Evolutionary conservation across 2,797 vertebrate genomes (phyloP).

Genomic region (Pangasius larnaudii): DNA sequence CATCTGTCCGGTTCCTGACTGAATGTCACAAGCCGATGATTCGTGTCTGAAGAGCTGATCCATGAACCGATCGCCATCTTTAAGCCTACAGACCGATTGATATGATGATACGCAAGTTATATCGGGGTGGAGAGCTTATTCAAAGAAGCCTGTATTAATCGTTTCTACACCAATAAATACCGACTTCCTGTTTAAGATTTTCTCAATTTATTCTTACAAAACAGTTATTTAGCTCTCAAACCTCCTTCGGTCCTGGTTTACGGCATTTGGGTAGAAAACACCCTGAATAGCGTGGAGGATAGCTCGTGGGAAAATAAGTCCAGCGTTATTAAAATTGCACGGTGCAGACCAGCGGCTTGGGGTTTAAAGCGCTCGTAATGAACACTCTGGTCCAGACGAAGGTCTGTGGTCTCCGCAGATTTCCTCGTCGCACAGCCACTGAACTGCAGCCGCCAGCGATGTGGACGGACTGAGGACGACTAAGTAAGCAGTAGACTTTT

Average conservation of each 20-base stretch:
- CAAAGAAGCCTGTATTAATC: not conserved
- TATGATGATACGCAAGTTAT: not conserved
- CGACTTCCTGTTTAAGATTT: not conserved
- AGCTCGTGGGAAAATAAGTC: constrained; percentile 35
- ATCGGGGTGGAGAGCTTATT: not conserved
- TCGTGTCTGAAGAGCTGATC: not conserved
- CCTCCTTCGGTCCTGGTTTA: not conserved
- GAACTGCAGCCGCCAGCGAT: not conserved
- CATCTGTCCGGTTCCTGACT: constrained; percentile 7
- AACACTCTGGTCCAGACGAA: constrained; percentile 26
- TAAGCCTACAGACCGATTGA: not conserved
- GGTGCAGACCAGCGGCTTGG: constrained; percentile 39
- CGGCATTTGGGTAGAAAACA: not conserved
- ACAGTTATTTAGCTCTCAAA: not conserved
- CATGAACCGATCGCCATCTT: not conserved
- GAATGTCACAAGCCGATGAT: not conserved
- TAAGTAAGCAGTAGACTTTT: not conserved
- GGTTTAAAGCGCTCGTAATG: constrained; percentile 39
- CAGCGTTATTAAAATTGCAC: constrained; percentile 45
- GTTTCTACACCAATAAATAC: not conserved
- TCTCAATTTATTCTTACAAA: not conserved
- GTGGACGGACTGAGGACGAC: not conserved
- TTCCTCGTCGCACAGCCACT: constrained; percentile 30
- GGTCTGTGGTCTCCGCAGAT: constrained; percentile 28
- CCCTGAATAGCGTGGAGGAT: not conserved